phyloP scores from a whole-genome alignment of 2,797 vertebrate species.

The Pangasius sanitwongsei region DNA sequence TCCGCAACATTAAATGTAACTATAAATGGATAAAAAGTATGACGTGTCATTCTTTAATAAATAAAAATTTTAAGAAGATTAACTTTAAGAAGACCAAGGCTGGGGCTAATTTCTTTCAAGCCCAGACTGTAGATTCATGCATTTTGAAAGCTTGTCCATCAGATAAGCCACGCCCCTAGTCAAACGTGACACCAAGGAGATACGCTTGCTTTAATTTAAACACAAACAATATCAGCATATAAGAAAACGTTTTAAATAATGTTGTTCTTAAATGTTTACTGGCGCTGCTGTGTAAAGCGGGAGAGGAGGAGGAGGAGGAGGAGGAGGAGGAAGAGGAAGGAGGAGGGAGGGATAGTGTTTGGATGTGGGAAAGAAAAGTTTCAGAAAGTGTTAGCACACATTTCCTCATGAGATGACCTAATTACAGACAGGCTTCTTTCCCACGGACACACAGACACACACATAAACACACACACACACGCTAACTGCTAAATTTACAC shows the following conservation, averaged over 20 bases:
- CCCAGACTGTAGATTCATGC: too few species aligned
- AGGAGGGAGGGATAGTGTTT: not conserved
- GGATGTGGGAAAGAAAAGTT: slow-evolving; percentile 40
- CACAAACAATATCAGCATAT: not conserved
- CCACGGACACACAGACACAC: slow-evolving; percentile 2
- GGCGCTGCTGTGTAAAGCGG: not conserved
- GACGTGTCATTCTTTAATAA: not conserved
- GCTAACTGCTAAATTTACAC: slow-evolving; percentile 1
- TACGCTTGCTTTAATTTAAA: not conserved
- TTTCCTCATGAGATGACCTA: slow-evolving; percentile 37
- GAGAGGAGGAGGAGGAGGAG: not conserved
- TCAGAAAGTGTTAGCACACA: slow-evolving; percentile 14
- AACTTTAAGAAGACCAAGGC: too few species aligned
- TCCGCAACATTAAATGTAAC: not conserved
- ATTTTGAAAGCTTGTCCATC: not conserved
- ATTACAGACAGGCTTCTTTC: slow-evolving; percentile 42
- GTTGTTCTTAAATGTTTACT: not conserved
- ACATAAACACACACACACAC: slow-evolving; percentile 9
- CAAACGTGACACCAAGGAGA: not conserved
- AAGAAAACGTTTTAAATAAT: not conserved
- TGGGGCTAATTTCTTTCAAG: too few species aligned
- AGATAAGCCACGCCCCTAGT: not conserved
- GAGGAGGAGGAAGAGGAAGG: not conserved
- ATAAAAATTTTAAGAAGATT: too few species aligned
- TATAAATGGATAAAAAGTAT: not conserved